Conservation (phyloP, 2,797 vertebrate genomes). For the Siniperca obscura region DNA sequence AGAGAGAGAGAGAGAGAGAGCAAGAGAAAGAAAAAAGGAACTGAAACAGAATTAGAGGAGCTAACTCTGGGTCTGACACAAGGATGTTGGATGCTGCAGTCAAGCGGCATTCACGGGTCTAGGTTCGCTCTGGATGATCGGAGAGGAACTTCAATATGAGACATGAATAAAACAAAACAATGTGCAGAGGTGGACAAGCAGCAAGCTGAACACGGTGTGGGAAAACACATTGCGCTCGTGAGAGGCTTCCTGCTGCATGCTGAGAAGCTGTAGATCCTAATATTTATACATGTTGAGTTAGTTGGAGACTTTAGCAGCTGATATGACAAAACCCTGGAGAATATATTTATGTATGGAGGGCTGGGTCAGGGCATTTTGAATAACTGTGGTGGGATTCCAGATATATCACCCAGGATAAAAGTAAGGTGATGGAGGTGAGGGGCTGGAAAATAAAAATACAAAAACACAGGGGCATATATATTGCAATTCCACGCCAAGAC, state of each 20-base stretch:
- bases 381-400: conserved; percentile 32
- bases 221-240: conserved; percentile 48
- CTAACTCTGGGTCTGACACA: conserved; percentile 44
- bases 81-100: conserved; percentile 53
- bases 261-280: conserved; percentile 34
- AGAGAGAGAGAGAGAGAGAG: neutral
- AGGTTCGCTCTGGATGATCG: conserved; percentile 43
- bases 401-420: conserved; percentile 36
- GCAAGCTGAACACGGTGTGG: conserved; percentile 41
- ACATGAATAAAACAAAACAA: conserved; percentile 72
- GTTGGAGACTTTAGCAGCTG: conserved; percentile 37
- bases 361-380: conserved; percentile 18
- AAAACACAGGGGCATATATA: conserved; percentile 37
- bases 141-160: conserved; percentile 57
- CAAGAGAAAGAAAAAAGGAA: conserved; percentile 29
- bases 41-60: conserved; percentile 60
- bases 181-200: conserved; percentile 41
- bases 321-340: conserved; percentile 26
- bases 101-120: conserved; percentile 37
- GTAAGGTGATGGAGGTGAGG: conserved; percentile 17
- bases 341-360: conserved; percentile 26
- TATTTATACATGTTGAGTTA: conserved; percentile 43
- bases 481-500: conserved; percentile 29
- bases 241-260: conserved; percentile 43
- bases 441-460: conserved; percentile 28